Conservation (phyloP, 2,113 vertebrate species). For the Mus pahari region DNA sequence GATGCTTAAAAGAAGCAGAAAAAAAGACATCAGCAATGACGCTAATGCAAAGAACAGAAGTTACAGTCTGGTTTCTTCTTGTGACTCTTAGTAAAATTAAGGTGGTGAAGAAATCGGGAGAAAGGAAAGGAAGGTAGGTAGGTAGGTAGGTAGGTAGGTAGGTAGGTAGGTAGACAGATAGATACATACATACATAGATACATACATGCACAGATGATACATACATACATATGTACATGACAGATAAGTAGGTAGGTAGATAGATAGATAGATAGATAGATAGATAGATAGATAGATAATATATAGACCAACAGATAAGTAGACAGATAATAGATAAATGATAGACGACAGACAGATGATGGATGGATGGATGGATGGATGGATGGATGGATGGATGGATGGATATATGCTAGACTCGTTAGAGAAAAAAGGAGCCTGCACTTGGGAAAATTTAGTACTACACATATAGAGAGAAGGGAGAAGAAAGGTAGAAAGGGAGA, state of each 20-base stretch:
- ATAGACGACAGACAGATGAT: too few species aligned
- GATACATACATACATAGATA: too few species aligned
- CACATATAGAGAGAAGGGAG: not conserved
- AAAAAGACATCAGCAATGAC: not conserved
- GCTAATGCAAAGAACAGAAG: not conserved
- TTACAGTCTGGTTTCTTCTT: constrained; percentile 9
- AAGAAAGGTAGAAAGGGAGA: not conserved
- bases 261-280: not conserved
- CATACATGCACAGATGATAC: too few species aligned
- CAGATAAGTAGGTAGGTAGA: too few species aligned
- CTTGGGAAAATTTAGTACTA: not conserved
- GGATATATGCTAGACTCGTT: not conserved
- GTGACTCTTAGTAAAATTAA: not conserved
- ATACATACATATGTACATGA: too few species aligned
- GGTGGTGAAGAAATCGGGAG: too few species aligned
- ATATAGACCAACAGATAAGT: too few species aligned
- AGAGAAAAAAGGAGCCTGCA: constrained; percentile 9
- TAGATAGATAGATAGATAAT: too few species aligned
- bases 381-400: not conserved
- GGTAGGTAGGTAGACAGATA: too few species aligned
- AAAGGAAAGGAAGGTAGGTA: not conserved
- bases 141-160: not conserved
- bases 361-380: too few species aligned
- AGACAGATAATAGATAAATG: too few species aligned
- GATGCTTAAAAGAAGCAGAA: not conserved